Percentiles rank a stretch among this genome's conserved stretches.
phyloP scores from a whole-genome alignment of 2,888 invertebrate species.

The Petrophora chlorosata region DNA sequence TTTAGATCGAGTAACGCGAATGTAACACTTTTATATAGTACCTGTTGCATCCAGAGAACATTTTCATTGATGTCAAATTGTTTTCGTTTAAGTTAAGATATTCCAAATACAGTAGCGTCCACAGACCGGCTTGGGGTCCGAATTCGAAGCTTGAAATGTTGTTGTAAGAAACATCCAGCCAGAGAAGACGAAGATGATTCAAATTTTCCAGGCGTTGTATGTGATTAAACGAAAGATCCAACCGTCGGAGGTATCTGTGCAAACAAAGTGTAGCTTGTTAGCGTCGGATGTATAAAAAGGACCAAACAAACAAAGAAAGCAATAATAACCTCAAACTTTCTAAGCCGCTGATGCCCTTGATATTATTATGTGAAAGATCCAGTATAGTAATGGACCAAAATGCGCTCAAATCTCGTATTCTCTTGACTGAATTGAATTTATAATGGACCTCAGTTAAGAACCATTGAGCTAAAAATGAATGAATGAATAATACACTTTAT shows the following conservation, averaged over 20 bases:
- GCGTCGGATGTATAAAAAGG: conserved; percentile 11
- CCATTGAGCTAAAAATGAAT: conserved; percentile 78
- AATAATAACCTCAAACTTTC: conserved; percentile 75
- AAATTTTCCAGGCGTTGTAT: conserved; percentile 83
- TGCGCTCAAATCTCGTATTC: conserved; percentile 77
- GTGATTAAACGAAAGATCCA: conserved; percentile 85
- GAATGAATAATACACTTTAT: too few species aligned
- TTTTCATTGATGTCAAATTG: conserved; percentile 76
- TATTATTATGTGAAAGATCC: conserved; percentile 85
- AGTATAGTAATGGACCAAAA: conserved; percentile 86
- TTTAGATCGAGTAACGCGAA: too few species aligned
- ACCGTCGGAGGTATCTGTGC: conserved; percentile 79
- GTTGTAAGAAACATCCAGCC: conserved; percentile 83
- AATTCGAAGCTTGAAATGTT: conserved; percentile 77
- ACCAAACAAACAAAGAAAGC: background rate
- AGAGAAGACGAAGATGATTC: conserved; percentile 76
- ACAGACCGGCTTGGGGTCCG: conserved; percentile 66
- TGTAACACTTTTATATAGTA: too few species aligned
- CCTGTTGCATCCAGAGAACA: conserved; percentile 77
- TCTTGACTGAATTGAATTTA: conserved; percentile 80
- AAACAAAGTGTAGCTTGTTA: conserved; percentile 31
- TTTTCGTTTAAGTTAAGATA: conserved; percentile 82
- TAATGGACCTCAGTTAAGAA: conserved; percentile 85
- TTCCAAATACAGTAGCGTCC: conserved; percentile 78
- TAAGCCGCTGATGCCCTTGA: conserved; percentile 81